Conservation (phyloP, 2,888 invertebrate species). For the Xestia sexstrigata region DNA sequence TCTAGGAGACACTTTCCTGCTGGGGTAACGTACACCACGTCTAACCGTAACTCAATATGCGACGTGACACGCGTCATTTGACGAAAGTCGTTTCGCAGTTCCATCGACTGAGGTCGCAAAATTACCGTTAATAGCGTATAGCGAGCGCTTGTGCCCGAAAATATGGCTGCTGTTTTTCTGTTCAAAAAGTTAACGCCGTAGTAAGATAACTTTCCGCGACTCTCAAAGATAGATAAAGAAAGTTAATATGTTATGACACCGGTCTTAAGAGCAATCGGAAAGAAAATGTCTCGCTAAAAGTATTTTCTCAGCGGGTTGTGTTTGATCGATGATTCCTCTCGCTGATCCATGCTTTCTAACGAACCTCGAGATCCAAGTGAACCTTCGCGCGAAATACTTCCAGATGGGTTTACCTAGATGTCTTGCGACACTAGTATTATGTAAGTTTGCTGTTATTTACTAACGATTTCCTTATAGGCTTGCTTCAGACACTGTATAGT, state of each 20-base stretch:
- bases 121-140: background rate
- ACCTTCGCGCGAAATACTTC: constrained; percentile 16
- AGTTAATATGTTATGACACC: constrained; percentile 7
- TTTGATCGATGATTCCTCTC: constrained; percentile 41
- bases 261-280: constrained; percentile 20
- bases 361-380: constrained; percentile 33
- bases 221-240: background rate
- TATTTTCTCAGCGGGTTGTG: constrained; percentile 8
- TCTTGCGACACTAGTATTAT: constrained; percentile 16
- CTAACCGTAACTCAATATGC: too few relatives aligned
- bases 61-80: too few relatives aligned
- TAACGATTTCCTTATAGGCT: background rate
- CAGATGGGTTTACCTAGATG: background rate
- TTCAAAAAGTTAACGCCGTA: background rate
- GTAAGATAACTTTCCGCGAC: background rate
- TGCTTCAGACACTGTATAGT: background rate
- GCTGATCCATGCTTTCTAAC: constrained; percentile 20
- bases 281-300: constrained; percentile 8
- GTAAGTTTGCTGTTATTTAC: constrained; percentile 16
- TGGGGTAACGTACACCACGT: too few relatives aligned
- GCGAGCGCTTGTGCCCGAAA: background rate
- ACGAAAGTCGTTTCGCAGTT: too few relatives aligned
- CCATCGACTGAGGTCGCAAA: background rate
- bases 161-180: background rate
- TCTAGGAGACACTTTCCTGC: too few relatives aligned